phyloP scores from a whole-genome alignment of 2,797 vertebrate genomes.

The Mergus octosetaceus region DNA sequence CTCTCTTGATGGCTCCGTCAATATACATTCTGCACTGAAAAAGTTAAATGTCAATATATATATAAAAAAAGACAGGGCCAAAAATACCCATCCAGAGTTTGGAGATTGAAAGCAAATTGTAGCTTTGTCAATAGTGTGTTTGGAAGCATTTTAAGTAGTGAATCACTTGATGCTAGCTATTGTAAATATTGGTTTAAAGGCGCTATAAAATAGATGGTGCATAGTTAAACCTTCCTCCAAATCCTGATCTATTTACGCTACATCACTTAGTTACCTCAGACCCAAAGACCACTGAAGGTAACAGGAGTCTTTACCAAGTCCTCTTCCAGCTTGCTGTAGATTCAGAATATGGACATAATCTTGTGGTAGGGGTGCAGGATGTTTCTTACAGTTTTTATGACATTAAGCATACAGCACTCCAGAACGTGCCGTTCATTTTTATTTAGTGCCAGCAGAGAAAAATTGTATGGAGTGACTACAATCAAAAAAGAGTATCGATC shows the following conservation, averaged over 20 bases:
- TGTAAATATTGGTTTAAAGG: conserved; percentile 63
- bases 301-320: neutral
- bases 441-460: neutral
- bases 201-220: conserved; percentile 40
- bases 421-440: neutral
- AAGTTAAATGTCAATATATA: conserved; percentile 45
- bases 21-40: conserved; percentile 34
- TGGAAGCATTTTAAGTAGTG: conserved; percentile 44
- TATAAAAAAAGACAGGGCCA: conserved; percentile 5
- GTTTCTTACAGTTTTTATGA: neutral
- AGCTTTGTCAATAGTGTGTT: conserved; percentile 48
- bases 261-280: neutral
- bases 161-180: conserved; percentile 40
- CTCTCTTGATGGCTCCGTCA: conserved; percentile 37
- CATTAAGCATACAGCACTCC: neutral
- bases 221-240: conserved; percentile 45
- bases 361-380: neutral
- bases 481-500: neutral
- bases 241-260: conserved; percentile 45
- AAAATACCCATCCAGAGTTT: conserved; percentile 13
- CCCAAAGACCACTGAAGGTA: conserved; percentile 21
- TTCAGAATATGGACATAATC: neutral
- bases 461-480: neutral
- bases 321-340: neutral
- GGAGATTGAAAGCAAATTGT: conserved; percentile 47